phyloP scores from a whole-genome alignment of 2,888 invertebrate genomes.

The Hypsopygia costalis region DNA sequence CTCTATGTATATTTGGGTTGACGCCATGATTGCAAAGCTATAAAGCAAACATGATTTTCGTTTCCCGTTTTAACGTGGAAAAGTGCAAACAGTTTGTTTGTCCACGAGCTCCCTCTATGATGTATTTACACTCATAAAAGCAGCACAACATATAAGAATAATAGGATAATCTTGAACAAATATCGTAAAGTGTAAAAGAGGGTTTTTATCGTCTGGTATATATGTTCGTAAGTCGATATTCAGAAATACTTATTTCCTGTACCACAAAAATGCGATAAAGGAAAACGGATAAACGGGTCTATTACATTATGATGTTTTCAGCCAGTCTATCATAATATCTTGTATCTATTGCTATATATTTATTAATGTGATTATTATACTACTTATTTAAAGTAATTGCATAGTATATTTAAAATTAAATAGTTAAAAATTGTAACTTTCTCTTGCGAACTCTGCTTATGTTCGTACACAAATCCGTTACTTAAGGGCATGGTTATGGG shows the following conservation, averaged over 20 bases:
- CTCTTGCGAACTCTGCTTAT: too few species aligned
- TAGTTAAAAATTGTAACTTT: too few species aligned
- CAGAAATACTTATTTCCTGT: conserved; percentile 15
- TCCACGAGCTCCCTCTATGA: conserved; percentile 37
- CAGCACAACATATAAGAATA: conserved; percentile 28
- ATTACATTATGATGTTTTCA: too few species aligned
- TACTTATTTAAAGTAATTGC: too few species aligned
- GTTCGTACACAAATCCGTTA: too few species aligned
- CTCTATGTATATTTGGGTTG: conserved; percentile 4
- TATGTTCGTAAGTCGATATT: not conserved
- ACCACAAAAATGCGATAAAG: too few species aligned
- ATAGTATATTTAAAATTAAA: too few species aligned
- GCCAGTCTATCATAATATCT: too few species aligned
- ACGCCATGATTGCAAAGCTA: conserved; percentile 44
- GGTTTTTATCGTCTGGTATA: conserved; percentile 3
- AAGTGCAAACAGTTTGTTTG: conserved; percentile 46
- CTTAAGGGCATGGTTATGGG: too few species aligned
- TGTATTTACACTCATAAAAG: conserved; percentile 33
- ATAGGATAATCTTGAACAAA: conserved; percentile 21
- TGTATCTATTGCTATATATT: too few species aligned
- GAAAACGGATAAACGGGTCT: too few species aligned
- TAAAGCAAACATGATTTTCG: conserved; percentile 54
- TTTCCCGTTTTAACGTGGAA: conserved; percentile 39
- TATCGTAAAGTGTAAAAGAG: conserved; percentile 6
- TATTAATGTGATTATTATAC: too few species aligned